Base-by-base conservation (phyloP, 2,113 vertebrate species). In the Pomatorhinus ruficollis region DNA sequence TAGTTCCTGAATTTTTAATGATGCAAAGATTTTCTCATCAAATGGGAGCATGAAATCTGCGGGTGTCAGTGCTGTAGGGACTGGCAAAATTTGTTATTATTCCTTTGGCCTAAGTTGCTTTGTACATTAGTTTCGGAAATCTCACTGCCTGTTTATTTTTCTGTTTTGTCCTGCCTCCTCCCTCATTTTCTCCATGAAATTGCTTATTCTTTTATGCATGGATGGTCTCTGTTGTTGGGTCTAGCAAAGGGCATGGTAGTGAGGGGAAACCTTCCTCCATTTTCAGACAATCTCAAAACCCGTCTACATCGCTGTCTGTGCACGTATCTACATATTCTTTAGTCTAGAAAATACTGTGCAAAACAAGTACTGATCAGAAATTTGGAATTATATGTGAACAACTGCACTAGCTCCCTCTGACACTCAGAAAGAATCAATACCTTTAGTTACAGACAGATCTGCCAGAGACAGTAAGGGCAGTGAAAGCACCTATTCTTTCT, bases 381-480 rank as follows among this genome's bases (percentile, higher is more conserved):
- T 11, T 57, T 76, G 54, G 25, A 87, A 50, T 75, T 42, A 25
- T 25, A 72, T 54, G 45, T 31, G 35, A 87, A 60, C 22, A 89
- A 3, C 25, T 68, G 9, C 24, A 47, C 64, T 53, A 84, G 7
- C 24, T 78, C 45, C 45, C 92, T 22, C 68, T 86, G 40, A 39
- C 37, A 54, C 49, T 18, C 45, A 57, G 71, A 78, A 89, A 83
- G 37, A 63, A 61, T 94, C 53, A 4, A 89, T 95, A 68, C 9
- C 40, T 89, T 54, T 86, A 84, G 81, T 84, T 95, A 95, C 77
- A 93, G 91, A 42, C 40, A 89, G 57, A 72, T 68, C 69, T 89
- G 53, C 45, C 53, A 57, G 83, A 90, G 77, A 66, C 49, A 69
- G 57, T 39, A 83, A 59, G 14, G 64, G 25, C 40, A 89, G 40